Evolutionary conservation across 2,797 vertebrate genomes (phyloP).

Genomic region (Moxostoma hubbsi): DNA sequence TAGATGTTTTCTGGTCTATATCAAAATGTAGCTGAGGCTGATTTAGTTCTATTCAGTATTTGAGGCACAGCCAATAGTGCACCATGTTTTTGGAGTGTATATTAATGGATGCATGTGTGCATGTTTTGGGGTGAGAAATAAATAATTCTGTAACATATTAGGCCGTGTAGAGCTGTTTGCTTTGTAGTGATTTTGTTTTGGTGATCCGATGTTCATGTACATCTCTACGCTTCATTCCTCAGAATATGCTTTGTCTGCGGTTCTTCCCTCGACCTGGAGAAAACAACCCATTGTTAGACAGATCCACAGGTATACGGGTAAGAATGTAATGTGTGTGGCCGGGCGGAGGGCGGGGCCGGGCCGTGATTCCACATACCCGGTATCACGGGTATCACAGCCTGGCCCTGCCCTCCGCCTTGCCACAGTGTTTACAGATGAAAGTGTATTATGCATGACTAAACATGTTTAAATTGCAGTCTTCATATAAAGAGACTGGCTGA

Average conservation of each 20-base stretch:
- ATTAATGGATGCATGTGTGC: conserved; percentile 25
- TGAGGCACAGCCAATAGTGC: background rate
- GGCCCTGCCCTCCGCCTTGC: too few species aligned
- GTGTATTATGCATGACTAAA: conserved; percentile 1
- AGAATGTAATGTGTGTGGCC: background rate
- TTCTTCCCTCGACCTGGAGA: conserved; percentile 88
- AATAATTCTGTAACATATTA: background rate
- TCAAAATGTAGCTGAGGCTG: background rate
- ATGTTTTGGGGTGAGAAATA: background rate
- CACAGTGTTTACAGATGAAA: too few species aligned
- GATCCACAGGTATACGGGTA: background rate
- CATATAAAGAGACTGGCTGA: background rate
- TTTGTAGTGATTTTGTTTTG: conserved; percentile 29
- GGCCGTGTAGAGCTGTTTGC: background rate
- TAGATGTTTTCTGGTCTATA: background rate
- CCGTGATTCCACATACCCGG: too few species aligned
- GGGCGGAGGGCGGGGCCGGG: too few species aligned
- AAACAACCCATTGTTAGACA: conserved; percentile 12
- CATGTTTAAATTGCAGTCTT: background rate
- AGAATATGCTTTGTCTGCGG: conserved; percentile 96
- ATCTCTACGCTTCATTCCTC: conserved; percentile 50
- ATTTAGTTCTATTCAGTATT: conserved; percentile 9
- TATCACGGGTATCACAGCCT: too few species aligned
- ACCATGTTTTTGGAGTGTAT: background rate
- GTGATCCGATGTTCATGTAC: background rate